These are phyloP conservation scores for Cosmopolites sordidus DNA, from an alignment of 2,888 invertebrate genomes.

Conservation along the genomic window DNA sequence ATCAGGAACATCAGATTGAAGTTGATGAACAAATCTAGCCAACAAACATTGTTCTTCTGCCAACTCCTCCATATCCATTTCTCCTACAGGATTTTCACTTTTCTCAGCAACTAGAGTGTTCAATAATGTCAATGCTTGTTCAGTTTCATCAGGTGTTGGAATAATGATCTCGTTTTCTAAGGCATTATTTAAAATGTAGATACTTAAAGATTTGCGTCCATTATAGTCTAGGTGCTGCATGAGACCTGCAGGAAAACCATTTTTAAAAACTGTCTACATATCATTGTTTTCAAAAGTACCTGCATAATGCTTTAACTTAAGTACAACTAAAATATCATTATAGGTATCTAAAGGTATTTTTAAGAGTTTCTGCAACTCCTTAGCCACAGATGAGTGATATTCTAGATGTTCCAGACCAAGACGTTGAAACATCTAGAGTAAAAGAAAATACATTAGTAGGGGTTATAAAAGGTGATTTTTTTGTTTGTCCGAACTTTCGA, in stretches of 20 bases:
- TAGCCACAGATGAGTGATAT: slow-evolving; percentile 78
- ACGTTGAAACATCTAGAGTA: slow-evolving; percentile 75
- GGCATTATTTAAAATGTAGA: slow-evolving; percentile 85
- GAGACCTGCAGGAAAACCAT: slow-evolving; percentile 43
- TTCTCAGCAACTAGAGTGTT: slow-evolving; percentile 83
- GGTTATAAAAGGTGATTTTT: background rate
- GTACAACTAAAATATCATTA: slow-evolving; percentile 82
- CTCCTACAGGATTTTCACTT: slow-evolving; percentile 58
- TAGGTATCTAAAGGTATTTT: slow-evolving; percentile 94
- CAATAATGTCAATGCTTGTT: slow-evolving; percentile 59
- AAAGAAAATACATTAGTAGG: slow-evolving; percentile 1
- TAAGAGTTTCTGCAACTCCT: slow-evolving; percentile 87
- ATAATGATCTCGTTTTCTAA: slow-evolving; percentile 85
- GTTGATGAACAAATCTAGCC: slow-evolving; percentile 82
- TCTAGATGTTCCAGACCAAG: slow-evolving; percentile 78
- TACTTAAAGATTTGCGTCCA: slow-evolving; percentile 56
- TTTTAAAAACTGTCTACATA: background rate
- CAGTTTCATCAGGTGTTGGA: slow-evolving; percentile 81
- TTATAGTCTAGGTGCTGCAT: slow-evolving; percentile 79
- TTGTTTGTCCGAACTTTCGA: no score
- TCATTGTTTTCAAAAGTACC: slow-evolving; percentile 44
- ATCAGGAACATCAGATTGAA: slow-evolving; percentile 74
- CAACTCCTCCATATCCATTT: slow-evolving; percentile 89
- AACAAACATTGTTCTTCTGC: slow-evolving; percentile 93
- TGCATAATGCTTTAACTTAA: slow-evolving; percentile 82